Base-by-base conservation (phyloP, 2,797 vertebrate genomes). In the Diplodus sargus region DNA sequence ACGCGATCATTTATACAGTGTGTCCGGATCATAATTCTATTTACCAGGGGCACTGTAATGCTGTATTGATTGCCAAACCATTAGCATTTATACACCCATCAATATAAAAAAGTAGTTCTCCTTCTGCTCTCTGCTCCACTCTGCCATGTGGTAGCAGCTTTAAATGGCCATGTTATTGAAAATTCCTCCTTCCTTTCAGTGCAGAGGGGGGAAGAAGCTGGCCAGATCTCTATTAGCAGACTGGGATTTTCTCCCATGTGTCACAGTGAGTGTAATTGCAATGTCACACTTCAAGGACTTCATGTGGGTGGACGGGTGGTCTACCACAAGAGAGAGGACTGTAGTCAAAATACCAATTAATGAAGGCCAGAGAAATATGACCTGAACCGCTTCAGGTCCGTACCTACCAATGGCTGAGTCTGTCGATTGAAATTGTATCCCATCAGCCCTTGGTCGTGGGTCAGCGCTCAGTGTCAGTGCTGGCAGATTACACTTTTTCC, bases 331-430 rank as follows among this genome's bases (percentile, higher is more conserved):
- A 93, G 90, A 91, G 88, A 84, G 84, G 82, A 87, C 86, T 90
- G 83, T 93, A 92, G 92, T 94, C 92, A 94, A 94, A 94, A 93
- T 94, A 93, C 92, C 90, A 94, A 94, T 95, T 93, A 94, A 94
- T 93, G 89, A 89, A 92, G 92, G 91, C 89, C 90, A 92, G 84
- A 87, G 91, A 91, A 92, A 92, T 91, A 91, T 91, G 93, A 91
- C 94, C 92, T 89, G 84, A 83, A 83, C 84, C 14, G 88, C 85
- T 91, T 79, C 87, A 87, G 90, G 92, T 91, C 89, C 63, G 52
- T 88, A 90, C 91, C 90, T 91, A 86, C 87, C 87, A 85, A 86
- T 89, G 89, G 83, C 88, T 82, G 82, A 81, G 88, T 75, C 90
- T 87, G 91, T 91, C 90, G 86, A 91, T 91, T 92, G 91, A 94